Conservation (phyloP, 2,113 vertebrate genomes). For the Perca schrenkii region DNA sequence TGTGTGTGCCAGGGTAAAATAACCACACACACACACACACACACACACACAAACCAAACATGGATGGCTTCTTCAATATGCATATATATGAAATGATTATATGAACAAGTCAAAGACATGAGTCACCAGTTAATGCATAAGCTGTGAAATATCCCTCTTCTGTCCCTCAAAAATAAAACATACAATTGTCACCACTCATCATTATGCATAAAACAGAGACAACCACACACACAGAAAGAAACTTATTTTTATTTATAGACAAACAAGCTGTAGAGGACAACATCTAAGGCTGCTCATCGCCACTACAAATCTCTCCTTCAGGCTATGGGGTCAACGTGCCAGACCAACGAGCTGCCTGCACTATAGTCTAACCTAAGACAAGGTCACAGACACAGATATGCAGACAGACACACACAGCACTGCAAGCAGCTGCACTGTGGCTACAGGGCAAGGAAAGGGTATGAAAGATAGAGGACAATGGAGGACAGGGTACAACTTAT, state of each 20-base stretch:
- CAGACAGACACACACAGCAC: conserved; percentile 22
- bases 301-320: conserved; percentile 52
- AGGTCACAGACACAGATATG: conserved; percentile 65
- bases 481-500: conserved; percentile 51
- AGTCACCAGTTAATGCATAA: conserved; percentile 9
- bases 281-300: conserved; percentile 35
- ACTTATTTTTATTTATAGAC: conserved; percentile 32
- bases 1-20: not conserved
- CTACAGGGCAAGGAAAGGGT: conserved; percentile 54
- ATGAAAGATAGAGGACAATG: conserved; percentile 45
- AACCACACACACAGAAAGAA: not conserved
- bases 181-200: not conserved
- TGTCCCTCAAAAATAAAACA: not conserved
- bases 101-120: not conserved
- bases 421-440: conserved; percentile 54
- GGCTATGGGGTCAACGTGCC: conserved; percentile 55
- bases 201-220: not conserved
- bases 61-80: not conserved
- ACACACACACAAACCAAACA: not conserved
- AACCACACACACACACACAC: not conserved
- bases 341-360: conserved; percentile 52
- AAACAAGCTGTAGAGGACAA: conserved; percentile 19
- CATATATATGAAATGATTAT: not conserved
- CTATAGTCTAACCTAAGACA: conserved; percentile 57
- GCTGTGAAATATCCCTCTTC: not conserved